Conservation (phyloP, 2,113 vertebrate species). For the Prietella phreatophila region DNA sequence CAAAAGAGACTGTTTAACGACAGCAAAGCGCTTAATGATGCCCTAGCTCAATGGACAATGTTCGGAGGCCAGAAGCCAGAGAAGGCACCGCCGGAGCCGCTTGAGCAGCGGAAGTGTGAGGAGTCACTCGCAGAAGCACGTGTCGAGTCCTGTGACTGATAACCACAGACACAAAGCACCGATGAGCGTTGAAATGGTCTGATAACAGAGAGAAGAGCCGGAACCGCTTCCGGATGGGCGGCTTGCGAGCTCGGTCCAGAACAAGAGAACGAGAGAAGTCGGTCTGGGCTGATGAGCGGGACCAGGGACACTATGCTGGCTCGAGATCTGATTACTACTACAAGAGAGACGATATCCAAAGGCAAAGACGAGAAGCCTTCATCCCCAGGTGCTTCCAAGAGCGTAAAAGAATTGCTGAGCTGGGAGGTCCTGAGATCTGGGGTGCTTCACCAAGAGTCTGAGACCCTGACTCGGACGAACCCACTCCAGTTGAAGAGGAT, state of each 20-base stretch:
- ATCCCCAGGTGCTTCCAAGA: conserved; percentile 86
- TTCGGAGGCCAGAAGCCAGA: not conserved
- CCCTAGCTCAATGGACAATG: conserved; percentile 16
- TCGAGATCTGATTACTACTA: conserved; percentile 85
- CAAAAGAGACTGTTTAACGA: not conserved
- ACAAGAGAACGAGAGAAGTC: conserved; percentile 74
- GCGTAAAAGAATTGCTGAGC: conserved; percentile 88
- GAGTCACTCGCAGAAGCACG: conserved; percentile 66
- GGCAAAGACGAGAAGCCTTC: conserved; percentile 80
- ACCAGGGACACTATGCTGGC: conserved; percentile 58
- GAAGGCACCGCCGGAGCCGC: conserved; percentile 46
- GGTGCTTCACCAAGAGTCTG: conserved; percentile 91
- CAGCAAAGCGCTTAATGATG: conserved; percentile 5
- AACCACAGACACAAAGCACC: conserved; percentile 56
- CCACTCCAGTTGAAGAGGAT: conserved; percentile 89
- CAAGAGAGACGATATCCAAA: conserved; percentile 84
- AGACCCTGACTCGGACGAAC: conserved; percentile 93
- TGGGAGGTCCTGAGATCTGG: conserved; percentile 93
- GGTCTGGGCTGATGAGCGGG: conserved; percentile 72
- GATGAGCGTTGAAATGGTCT: conserved; percentile 64
- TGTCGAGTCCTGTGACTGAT: conserved; percentile 69
- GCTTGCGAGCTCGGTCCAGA: conserved; percentile 67
- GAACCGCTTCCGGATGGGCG: conserved; percentile 65
- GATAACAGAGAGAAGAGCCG: conserved; percentile 61
- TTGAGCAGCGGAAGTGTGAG: conserved; percentile 47